Conservation (phyloP, 2,797 vertebrate species). For the Pseudomugil gertrudae region DNA sequence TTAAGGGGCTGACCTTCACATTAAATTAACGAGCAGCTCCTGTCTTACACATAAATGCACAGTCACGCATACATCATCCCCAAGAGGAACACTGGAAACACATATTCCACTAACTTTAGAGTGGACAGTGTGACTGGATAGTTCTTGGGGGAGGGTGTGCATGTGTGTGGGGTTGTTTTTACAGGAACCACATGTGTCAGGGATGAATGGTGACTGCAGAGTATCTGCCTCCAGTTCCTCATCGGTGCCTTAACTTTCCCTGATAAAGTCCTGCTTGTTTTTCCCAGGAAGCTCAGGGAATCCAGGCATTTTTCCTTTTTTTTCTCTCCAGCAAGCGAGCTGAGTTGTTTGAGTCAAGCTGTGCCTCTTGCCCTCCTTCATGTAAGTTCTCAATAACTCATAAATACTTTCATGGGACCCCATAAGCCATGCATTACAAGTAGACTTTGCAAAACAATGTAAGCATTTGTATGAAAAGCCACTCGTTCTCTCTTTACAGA, state of each 20-base stretch:
- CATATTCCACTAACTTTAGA: conserved; percentile 56
- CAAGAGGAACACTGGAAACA: conserved; percentile 77
- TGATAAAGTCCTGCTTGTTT: conserved; percentile 75
- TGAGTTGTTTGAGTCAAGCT: conserved; percentile 61
- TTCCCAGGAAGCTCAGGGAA: conserved; percentile 67
- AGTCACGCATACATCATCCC: conserved; percentile 63
- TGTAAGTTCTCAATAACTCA: conserved; percentile 69
- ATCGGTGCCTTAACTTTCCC: conserved; percentile 70
- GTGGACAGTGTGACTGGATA: conserved; percentile 60
- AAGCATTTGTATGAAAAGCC: conserved; percentile 43
- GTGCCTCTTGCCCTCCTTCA: conserved; percentile 58
- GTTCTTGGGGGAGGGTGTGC: conserved; percentile 32
- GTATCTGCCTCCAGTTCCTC: conserved; percentile 72
- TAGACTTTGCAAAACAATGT: conserved; percentile 51
- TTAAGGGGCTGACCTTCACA: conserved; percentile 57
- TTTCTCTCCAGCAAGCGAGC: conserved; percentile 29
- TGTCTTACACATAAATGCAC: conserved; percentile 45
- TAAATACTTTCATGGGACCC: conserved; percentile 74
- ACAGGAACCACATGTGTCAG: conserved; percentile 79
- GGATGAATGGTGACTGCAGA: conserved; percentile 73
- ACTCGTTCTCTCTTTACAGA: conserved; percentile 20
- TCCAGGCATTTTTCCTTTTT: conserved; percentile 32
- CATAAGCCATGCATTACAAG: conserved; percentile 62
- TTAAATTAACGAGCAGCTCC: conserved; percentile 56
- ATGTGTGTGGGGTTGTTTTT: conserved; percentile 60